These are phyloP conservation scores for Dermochelys coriacea DNA, from an alignment of 2,797 vertebrate species.

Conservation along the genomic window DNA sequence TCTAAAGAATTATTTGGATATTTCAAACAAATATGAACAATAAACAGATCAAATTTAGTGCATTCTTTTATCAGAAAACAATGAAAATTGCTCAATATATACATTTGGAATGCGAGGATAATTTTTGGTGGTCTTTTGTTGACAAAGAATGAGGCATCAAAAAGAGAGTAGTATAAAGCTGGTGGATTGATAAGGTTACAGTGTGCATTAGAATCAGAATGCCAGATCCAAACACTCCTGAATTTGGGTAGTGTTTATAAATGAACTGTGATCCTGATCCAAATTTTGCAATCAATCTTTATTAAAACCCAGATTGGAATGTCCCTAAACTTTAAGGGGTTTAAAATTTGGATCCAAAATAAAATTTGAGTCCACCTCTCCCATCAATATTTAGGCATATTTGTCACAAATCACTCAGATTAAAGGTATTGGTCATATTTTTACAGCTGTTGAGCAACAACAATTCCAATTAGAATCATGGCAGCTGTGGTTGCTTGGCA, in stretches of 20 bases:
- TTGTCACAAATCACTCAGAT: background rate
- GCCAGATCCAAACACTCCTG: constrained; percentile 37
- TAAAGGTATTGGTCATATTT: background rate
- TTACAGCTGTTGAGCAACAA: background rate
- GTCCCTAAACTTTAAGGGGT: background rate
- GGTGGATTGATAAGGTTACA: constrained; percentile 10
- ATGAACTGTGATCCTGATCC: constrained; percentile 39
- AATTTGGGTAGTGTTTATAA: constrained; percentile 35
- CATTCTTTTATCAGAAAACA: background rate
- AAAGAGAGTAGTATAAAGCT: background rate
- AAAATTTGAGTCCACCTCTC: background rate
- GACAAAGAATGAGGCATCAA: background rate
- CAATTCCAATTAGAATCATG: background rate
- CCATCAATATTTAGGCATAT: background rate
- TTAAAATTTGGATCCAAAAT: constrained; percentile 34
- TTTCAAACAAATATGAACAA: background rate
- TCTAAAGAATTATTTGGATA: background rate
- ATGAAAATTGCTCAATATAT: background rate
- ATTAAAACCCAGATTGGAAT: constrained; percentile 1
- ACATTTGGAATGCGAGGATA: background rate
- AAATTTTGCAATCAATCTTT: constrained; percentile 3
- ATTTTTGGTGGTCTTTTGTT: background rate
- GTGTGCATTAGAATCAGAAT: constrained; percentile 19
- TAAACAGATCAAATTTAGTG: background rate
- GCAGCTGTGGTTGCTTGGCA: background rate